Evolutionary conservation across 2,888 invertebrate species (phyloP).

Genomic region (Xanthia icteritia): DNA sequence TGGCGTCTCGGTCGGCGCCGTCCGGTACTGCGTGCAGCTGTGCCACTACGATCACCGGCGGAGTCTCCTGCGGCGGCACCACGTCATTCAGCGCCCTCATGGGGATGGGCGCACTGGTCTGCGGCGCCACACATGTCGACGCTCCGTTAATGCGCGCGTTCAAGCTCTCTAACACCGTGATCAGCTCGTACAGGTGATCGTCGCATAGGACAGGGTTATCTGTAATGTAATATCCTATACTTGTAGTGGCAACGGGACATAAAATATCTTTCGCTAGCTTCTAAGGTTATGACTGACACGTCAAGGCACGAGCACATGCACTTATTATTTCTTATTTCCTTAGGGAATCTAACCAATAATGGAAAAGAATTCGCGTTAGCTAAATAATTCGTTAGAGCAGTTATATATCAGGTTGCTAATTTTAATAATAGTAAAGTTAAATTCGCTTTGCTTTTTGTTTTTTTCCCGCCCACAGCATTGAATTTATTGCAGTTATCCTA

Average conservation of each 20-base stretch:
- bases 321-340: background rate
- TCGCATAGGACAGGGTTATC: conserved; percentile 96
- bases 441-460: conserved; percentile 59
- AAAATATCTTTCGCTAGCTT: conserved; percentile 14
- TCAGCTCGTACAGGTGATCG: conserved; percentile 92
- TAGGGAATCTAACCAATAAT: background rate
- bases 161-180: conserved; percentile 92
- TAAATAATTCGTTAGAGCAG: conserved; percentile 45
- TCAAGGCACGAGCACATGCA: conserved; percentile 3
- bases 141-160: conserved; percentile 93
- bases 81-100: conserved; percentile 84
- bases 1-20: conserved; percentile 63
- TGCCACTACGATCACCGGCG: conserved; percentile 80
- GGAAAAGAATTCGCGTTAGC: conserved; percentile 48
- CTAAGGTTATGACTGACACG: background rate
- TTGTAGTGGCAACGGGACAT: conserved; percentile 34
- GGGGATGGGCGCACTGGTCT: conserved; percentile 79
- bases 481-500: conserved; percentile 6
- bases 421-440: background rate
- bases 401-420: conserved; percentile 1
- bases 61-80: conserved; percentile 72
- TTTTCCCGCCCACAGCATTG: background rate
- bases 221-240: conserved; percentile 81
- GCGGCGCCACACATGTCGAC: conserved; percentile 88
- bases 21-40: conserved; percentile 72